Conservation (phyloP, 2,797 vertebrate species). For the Lacerta bilineata region DNA sequence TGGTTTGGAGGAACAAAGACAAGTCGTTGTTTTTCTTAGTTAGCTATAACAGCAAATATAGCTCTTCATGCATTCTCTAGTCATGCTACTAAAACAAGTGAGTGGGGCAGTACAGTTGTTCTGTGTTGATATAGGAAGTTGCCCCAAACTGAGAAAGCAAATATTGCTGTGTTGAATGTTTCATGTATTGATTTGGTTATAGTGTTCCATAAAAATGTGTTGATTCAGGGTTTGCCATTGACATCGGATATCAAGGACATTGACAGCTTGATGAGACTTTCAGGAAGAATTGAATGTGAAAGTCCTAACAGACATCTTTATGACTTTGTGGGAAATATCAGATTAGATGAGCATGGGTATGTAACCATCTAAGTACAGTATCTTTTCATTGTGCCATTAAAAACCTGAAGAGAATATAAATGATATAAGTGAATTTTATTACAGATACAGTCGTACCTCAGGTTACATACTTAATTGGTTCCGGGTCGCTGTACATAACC, state of each 20-base stretch:
- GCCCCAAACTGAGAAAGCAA: background rate
- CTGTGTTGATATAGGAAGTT: background rate
- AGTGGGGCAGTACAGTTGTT: background rate
- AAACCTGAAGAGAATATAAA: background rate
- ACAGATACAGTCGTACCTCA: background rate
- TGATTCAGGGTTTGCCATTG: slow-evolving; percentile 89
- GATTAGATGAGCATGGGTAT: slow-evolving; percentile 92
- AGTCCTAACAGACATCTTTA: slow-evolving; percentile 97
- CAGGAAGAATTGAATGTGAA: slow-evolving; percentile 96
- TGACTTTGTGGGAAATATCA: slow-evolving; percentile 97
- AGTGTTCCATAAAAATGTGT: slow-evolving; percentile 21
- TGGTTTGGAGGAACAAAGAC: background rate
- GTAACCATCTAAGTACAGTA: slow-evolving; percentile 57
- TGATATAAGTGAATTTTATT: background rate
- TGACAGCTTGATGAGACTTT: slow-evolving; percentile 91
- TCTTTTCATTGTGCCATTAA: background rate
- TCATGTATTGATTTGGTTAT: slow-evolving; percentile 21
- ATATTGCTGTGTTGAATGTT: background rate
- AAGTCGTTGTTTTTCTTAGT: background rate
- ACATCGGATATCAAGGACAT: slow-evolving; percentile 94
- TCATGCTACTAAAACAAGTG: background rate
- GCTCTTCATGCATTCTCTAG: too few species aligned
- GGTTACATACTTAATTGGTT: too few species aligned
- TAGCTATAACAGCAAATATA: background rate
- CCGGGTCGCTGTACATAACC: too few species aligned